A percentile compares a stretch with the other conserved stretches of the same genome.
Evolutionary conservation across 1,140 invertebrate genomes (phyloP).

Genomic region (Caenorhabditis briggsae): DNA sequence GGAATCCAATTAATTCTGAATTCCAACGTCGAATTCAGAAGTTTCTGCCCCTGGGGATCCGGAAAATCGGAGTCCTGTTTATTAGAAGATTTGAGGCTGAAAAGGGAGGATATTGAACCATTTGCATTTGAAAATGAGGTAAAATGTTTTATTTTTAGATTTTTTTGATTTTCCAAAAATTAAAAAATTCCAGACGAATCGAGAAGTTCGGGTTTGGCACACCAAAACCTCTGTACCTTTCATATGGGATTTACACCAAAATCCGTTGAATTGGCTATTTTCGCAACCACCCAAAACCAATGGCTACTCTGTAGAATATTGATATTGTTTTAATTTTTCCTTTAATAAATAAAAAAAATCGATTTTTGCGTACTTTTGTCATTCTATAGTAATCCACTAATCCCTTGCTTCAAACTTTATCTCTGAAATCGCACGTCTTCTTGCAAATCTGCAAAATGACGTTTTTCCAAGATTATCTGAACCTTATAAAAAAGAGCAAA

Average conservation of each 20-base stretch:
- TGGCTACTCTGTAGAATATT: neutral
- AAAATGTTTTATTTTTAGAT: neutral
- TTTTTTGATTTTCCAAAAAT: neutral
- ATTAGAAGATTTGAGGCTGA: slow-evolving; percentile 45
- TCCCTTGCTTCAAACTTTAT: no score
- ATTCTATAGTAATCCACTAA: no score
- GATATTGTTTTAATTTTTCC: no score
- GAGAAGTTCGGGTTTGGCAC: slow-evolving; percentile 2
- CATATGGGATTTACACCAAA: neutral
- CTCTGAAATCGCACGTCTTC: no score
- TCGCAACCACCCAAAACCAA: neutral
- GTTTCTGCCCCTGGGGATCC: neutral
- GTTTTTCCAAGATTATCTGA: no score
- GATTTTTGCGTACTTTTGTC: no score
- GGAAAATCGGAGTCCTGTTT: slow-evolving; percentile 52
- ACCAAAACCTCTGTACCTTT: neutral
- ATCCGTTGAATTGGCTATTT: neutral
- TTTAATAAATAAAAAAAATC: no score
- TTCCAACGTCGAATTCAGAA: neutral
- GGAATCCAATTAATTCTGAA: slow-evolving; percentile 81
- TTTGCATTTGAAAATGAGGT: slow-evolving; percentile 22
- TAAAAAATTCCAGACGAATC: neutral
- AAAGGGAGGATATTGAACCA: slow-evolving; percentile 48
- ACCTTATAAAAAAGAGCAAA: no score
- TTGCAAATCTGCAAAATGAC: no score